Evolutionary conservation across 1,140 invertebrate species (phyloP).

Genomic region (Lepidurus arcticus): DNA sequence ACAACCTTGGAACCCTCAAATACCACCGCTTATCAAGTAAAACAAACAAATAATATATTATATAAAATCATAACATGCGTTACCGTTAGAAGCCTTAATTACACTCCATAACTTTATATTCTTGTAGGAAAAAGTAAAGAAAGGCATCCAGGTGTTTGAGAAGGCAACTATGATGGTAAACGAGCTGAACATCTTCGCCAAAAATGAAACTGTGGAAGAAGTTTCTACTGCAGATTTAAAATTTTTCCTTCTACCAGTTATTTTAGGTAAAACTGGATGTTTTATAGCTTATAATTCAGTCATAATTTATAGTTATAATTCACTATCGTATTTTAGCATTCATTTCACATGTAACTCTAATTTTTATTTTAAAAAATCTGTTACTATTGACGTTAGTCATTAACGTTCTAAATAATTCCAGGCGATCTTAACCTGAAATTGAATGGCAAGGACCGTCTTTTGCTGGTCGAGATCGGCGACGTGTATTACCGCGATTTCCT

Average conservation of each 20-base stretch:
- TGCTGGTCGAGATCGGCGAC: conserved; percentile 65
- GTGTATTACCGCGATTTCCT: conserved; percentile 82
- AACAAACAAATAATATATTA: conserved; percentile 23
- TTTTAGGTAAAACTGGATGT: conserved; percentile 56
- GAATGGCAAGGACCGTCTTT: conserved; percentile 55
- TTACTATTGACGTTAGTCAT: conserved; percentile 53
- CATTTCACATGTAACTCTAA: too few relatives aligned
- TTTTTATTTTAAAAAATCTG: too few relatives aligned
- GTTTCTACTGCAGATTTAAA: conserved; percentile 75
- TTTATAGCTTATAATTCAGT: neutral
- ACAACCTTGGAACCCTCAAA: conserved; percentile 55
- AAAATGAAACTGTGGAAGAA: conserved; percentile 82
- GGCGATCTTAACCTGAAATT: conserved; percentile 66
- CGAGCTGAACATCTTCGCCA: conserved; percentile 71
- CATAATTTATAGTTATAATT: too few relatives aligned
- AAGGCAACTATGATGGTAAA: conserved; percentile 71
- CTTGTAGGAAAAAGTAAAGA: conserved; percentile 59
- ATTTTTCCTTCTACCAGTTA: conserved; percentile 72
- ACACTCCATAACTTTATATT: conserved; percentile 34
- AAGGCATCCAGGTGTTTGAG: conserved; percentile 66
- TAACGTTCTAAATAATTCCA: conserved; percentile 72
- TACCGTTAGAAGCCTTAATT: conserved; percentile 29
- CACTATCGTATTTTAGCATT: too few relatives aligned
- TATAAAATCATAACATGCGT: neutral
- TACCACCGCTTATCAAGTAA: conserved; percentile 55